Conservation (phyloP, 2,797 vertebrate species). For the Nasua narica region DNA sequence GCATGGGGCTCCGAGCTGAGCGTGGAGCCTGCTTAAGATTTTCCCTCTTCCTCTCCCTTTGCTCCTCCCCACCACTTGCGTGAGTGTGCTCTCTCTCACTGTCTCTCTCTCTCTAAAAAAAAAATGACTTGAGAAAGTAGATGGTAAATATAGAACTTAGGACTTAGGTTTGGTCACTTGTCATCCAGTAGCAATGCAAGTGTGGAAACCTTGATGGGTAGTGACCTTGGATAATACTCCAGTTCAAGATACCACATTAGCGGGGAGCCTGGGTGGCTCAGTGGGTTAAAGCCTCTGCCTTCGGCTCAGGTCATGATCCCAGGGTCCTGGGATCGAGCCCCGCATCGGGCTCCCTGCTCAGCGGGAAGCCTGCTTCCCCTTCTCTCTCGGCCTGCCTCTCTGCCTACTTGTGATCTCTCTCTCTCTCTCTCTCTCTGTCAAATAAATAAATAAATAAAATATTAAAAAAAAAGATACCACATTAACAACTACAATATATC, state of each 20-base stretch:
- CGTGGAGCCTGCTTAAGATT: too few species aligned
- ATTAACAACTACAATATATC: not conserved
- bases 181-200: not conserved
- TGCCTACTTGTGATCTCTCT: too few species aligned
- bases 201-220: not conserved
- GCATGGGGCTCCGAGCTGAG: too few species aligned
- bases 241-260: not conserved
- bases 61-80: not conserved
- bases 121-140: not conserved
- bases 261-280: too few species aligned
- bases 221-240: not conserved
- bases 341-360: too few species aligned
- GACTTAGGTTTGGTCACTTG: not conserved
- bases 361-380: too few species aligned
- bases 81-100: not conserved
- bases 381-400: too few species aligned
- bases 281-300: too few species aligned
- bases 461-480: not conserved
- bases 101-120: not conserved
- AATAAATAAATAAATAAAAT: too few species aligned
- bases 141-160: not conserved
- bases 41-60: not conserved
- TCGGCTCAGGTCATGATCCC: too few species aligned
- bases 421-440: too few species aligned
- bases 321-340: too few species aligned